Conservation (phyloP, 2,797 vertebrate genomes). For the Sebastes oblongus region DNA sequence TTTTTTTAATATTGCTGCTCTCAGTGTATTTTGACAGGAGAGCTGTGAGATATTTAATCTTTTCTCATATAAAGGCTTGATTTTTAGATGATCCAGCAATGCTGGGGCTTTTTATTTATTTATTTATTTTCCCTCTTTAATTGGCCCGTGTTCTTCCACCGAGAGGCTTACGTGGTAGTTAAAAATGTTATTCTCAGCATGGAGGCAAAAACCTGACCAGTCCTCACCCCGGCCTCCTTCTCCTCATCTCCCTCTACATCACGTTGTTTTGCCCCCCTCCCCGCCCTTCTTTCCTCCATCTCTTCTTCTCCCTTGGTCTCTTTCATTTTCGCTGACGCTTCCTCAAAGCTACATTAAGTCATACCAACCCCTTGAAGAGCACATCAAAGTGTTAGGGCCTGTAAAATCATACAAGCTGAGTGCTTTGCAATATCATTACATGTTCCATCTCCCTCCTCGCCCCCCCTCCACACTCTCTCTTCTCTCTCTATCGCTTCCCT, state of each 20-base stretch:
- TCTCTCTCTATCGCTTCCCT: not conserved
- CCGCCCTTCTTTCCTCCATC: slow-evolving; percentile 11
- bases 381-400: slow-evolving; percentile 75
- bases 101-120: slow-evolving; percentile 49
- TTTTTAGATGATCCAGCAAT: slow-evolving; percentile 77
- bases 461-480: not conserved
- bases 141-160: slow-evolving; percentile 64
- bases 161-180: slow-evolving; percentile 49
- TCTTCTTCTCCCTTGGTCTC: slow-evolving; percentile 38
- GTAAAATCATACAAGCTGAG: slow-evolving; percentile 73
- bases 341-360: slow-evolving; percentile 74
- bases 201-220: slow-evolving; percentile 51
- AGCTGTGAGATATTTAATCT: slow-evolving; percentile 65
- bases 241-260: slow-evolving; percentile 41
- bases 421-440: slow-evolving; percentile 76
- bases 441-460: slow-evolving; percentile 36
- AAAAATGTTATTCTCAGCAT: slow-evolving; percentile 63
- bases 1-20: slow-evolving; percentile 57
- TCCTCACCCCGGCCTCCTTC: slow-evolving; percentile 24
- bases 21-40: slow-evolving; percentile 66
- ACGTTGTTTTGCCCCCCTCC: slow-evolving; percentile 40
- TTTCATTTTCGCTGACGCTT: slow-evolving; percentile 64
- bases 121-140: slow-evolving; percentile 66
- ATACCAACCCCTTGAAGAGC: slow-evolving; percentile 74
- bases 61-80: slow-evolving; percentile 56